Percentiles rank a stretch among this genome's conserved stretches.
These are phyloP conservation scores for Chrysomela aeneicollis DNA, from an alignment of 2,888 invertebrate genomes.

Conservation along the genomic window DNA sequence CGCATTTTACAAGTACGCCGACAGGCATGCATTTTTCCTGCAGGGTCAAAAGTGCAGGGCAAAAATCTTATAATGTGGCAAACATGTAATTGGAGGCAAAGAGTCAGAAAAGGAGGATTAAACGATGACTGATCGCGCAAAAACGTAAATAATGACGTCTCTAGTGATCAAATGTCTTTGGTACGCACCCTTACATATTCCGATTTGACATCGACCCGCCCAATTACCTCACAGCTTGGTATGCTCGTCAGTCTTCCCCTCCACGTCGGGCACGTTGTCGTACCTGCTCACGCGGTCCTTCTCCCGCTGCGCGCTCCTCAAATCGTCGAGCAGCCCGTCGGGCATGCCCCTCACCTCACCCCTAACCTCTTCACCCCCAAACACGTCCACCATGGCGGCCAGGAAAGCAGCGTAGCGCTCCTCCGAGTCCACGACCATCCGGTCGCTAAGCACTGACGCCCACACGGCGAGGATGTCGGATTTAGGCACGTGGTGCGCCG, in stretches of 20 bases:
- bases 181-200: too few relatives aligned
- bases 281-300: constrained; percentile 45
- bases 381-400: constrained; percentile 37
- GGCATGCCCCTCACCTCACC: constrained; percentile 25
- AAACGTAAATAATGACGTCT: too few relatives aligned
- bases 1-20: too few relatives aligned
- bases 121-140: too few relatives aligned
- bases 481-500: constrained; percentile 46
- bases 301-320: constrained; percentile 42
- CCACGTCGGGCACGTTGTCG: constrained; percentile 44
- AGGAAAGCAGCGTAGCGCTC: constrained; percentile 40
- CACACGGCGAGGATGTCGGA: constrained; percentile 49
- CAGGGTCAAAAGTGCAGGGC: too few relatives aligned
- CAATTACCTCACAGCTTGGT: constrained; percentile 42
- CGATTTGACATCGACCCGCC: too few relatives aligned
- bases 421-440: constrained; percentile 27
- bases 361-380: constrained; percentile 38
- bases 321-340: constrained; percentile 39
- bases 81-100: too few relatives aligned
- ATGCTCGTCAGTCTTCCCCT: constrained; percentile 47
- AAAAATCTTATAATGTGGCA: too few relatives aligned
- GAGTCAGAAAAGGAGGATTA: too few relatives aligned
- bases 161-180: too few relatives aligned
- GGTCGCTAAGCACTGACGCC: constrained; percentile 44
- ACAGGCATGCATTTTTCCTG: too few relatives aligned